A percentile compares a stretch with the other conserved stretches of the same genome.
These are phyloP conservation scores for Sitobion miscanthi DNA, from an alignment of 1,140 invertebrate genomes.

Conservation along the genomic window DNA sequence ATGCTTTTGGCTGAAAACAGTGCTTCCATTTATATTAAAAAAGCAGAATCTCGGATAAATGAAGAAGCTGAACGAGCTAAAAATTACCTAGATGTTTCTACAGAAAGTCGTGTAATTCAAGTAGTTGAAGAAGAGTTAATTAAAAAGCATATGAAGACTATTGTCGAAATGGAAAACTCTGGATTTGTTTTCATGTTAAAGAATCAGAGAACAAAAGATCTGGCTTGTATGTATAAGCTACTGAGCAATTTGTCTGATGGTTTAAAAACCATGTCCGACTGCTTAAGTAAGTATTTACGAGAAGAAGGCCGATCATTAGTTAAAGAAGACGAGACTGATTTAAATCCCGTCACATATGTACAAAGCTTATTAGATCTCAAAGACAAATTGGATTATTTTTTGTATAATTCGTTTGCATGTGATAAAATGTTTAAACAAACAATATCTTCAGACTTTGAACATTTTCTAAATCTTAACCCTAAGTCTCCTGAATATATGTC, in stretches of 20 bases:
- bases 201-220: slow-evolving; percentile 95
- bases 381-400: slow-evolving; percentile 97
- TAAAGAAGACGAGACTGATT: slow-evolving; percentile 84
- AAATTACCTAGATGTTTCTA: slow-evolving; percentile 97
- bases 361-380: slow-evolving; percentile 96
- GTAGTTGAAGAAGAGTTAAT: slow-evolving; percentile 98
- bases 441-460: slow-evolving; percentile 98
- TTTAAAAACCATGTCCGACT: slow-evolving; percentile 91
- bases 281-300: slow-evolving; percentile 91
- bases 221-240: slow-evolving; percentile 97
- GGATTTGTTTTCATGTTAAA: slow-evolving; percentile 98
- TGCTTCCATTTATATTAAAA: slow-evolving; percentile 98
- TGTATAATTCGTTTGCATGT: slow-evolving; percentile 94
- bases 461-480: slow-evolving; percentile 96
- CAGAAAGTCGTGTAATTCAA: slow-evolving; percentile 92
- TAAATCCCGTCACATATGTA: slow-evolving; percentile 86
- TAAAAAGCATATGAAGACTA: slow-evolving; percentile 99
- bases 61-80: slow-evolving; percentile 98
- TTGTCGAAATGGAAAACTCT: slow-evolving; percentile 99
- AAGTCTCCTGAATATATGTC: slow-evolving; percentile 99
- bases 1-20: slow-evolving; percentile 98
- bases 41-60: slow-evolving; percentile 96
- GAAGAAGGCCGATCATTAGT: slow-evolving; percentile 95
- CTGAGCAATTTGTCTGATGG: slow-evolving; percentile 90
- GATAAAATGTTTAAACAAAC: slow-evolving; percentile 96